Evolutionary conservation across 2,888 invertebrate species (phyloP).

Genomic region (Hydropsyche betteni): DNA sequence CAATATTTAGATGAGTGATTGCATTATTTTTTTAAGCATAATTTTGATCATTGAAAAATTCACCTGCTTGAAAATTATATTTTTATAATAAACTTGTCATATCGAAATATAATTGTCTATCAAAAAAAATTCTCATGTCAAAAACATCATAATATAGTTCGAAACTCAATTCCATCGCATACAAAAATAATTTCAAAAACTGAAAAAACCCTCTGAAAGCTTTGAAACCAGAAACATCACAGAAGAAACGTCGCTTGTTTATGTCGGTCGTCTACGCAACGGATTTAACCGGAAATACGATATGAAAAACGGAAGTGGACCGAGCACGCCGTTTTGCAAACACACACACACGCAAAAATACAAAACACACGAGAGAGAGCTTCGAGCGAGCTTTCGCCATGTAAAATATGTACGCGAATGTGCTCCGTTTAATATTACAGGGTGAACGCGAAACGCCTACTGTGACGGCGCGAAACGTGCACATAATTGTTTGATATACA

Average conservation of each 20-base stretch:
- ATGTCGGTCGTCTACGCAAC: slow-evolving; percentile 20
- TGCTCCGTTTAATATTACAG: slow-evolving; percentile 36
- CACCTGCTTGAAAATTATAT: no score
- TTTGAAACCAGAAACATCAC: no score
- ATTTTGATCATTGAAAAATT: no score
- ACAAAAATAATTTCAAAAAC: no score
- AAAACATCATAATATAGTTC: no score
- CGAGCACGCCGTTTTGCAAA: slow-evolving; percentile 31
- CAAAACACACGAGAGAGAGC: slow-evolving; percentile 3
- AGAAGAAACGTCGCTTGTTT: not conserved
- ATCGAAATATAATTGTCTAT: no score
- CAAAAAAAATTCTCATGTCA: no score
- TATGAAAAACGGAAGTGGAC: slow-evolving; percentile 48
- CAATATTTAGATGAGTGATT: no score
- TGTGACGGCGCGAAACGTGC: slow-evolving; percentile 33
- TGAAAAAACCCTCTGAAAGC: no score
- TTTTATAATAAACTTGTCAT: no score
- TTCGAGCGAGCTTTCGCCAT: slow-evolving; percentile 23
- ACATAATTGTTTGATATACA: slow-evolving; percentile 33
- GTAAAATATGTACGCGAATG: slow-evolving; percentile 36
- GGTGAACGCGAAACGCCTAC: not conserved
- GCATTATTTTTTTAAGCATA: no score
- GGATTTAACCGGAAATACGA: slow-evolving; percentile 46
- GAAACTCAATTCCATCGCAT: no score
- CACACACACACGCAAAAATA: not conserved